Percentiles rank a stretch among this genome's conserved stretches.
phyloP scores from a whole-genome alignment of 2,888 invertebrate species.

The Spodoptera littoralis region DNA sequence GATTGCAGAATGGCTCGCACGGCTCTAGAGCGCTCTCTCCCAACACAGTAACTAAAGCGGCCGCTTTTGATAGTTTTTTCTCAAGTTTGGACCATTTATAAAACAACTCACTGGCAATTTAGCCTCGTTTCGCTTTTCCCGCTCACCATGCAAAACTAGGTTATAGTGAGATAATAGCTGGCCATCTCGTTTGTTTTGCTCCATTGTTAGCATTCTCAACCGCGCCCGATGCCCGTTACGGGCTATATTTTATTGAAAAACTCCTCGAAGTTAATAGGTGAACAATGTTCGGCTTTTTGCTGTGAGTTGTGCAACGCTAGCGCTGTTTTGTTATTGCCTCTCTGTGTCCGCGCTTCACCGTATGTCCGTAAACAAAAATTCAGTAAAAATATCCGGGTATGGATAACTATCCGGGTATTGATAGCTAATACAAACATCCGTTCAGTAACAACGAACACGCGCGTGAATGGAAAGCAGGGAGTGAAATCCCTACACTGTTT shows the following conservation, averaged over 20 bases:
- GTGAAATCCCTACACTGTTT: conserved; percentile 28
- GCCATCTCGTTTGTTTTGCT: conserved; percentile 72
- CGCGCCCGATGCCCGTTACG: conserved; percentile 60
- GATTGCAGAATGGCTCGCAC: conserved; percentile 25
- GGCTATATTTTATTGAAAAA: conserved; percentile 67
- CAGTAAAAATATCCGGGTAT: conserved; percentile 45
- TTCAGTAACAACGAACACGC: conserved; percentile 31
- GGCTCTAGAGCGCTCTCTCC: conserved; percentile 45
- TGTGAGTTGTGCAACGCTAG: conserved; percentile 8
- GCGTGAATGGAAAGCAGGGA: conserved; percentile 26
- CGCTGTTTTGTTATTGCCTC: conserved; percentile 44
- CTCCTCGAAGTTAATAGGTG: conserved; percentile 62
- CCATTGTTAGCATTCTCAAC: conserved; percentile 74
- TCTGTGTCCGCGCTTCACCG: conserved; percentile 34
- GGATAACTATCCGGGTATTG: conserved; percentile 37
- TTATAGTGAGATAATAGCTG: conserved; percentile 77
- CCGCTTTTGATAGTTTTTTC: conserved; percentile 56
- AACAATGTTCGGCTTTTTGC: conserved; percentile 53
- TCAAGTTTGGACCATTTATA: conserved; percentile 62
- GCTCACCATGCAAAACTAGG: conserved; percentile 71
- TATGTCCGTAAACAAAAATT: conserved; percentile 45
- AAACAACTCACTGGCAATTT: conserved; percentile 69
- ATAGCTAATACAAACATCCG: conserved; percentile 48
- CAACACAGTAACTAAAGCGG: conserved; percentile 55
- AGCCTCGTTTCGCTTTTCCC: conserved; percentile 69